Evolutionary conservation across 1,140 invertebrate species (phyloP), one percentile per base, ranked within the genome.

Genomic region (Halesus radiatus): DNA sequence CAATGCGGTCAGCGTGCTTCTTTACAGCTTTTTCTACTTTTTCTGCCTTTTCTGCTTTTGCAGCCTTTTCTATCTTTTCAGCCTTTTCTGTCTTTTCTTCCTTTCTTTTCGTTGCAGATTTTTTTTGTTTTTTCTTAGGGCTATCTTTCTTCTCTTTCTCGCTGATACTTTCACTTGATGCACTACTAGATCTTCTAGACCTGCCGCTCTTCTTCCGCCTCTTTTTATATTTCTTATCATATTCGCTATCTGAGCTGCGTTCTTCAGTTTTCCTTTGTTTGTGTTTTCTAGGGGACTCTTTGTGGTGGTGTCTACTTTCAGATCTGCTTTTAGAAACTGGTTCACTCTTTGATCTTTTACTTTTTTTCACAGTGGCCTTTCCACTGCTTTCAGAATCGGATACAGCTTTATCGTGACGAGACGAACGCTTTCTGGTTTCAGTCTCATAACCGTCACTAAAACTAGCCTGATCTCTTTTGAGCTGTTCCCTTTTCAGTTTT

Each of bases 391-490:
- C 85, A 13, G 88, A 88, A 52, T 87, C 56, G 81, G 85, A 80
- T 79, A 86, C 68, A 80, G 86, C 70, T 81, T 86, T 60, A 83
- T 88, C 75, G 84, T 82, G 78, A 84, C 85, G 64, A 83, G 81
- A 56, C 82, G 84, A 75, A 81, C 80, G 70, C 83, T 84, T 79
- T 22, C 66, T 23, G 18, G 60, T 62, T 32, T 90, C 89, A 70
- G 82, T 87, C 62, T 90, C 88, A 79, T 89, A 89, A 16, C 88
- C 89, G 84, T 90, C 89, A 84, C 89, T 90, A 83, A 89, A 89
- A 85, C 88, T 90, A 84, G 87, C 88, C 85, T 89, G 87, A 73
- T 85, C 84, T 76, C 50, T 73, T 76, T 73, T 80, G 29, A 85
- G 83, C 80, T 86, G 86, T 66, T 85, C 84, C 22, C 83, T 84